Base-by-base conservation (phyloP, 2,888 invertebrate species). In the Athalia circularis region DNA sequence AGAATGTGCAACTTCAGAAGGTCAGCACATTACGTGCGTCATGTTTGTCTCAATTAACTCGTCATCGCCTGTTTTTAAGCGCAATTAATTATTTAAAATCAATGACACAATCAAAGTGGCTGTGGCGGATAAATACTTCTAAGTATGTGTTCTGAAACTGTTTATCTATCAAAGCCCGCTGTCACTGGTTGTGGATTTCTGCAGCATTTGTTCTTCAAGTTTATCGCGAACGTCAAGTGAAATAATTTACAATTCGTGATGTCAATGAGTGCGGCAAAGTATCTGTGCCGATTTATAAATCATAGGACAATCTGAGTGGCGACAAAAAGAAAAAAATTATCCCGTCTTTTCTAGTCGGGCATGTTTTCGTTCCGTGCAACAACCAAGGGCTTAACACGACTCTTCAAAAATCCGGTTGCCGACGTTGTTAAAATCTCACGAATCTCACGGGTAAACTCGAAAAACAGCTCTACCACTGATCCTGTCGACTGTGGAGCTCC, bases 11-110 rank as follows among this genome's bases (percentile, higher is more conserved):
- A 52, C 62, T 62, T 75, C 62, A 52, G 50, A 50, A 52, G 75
- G 75, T 61, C 64, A 75, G 61, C 50, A 11, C 13, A n/a, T 50
- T 0, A n/a, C 61, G 75, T 75, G 75, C 75, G 75, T 75, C 75
- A 75, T 64, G 62, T 75, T 75, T 75, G 61, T 74, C 61, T 48
- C 50, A 61, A 61, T 5, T 4, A 8, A 15, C 11, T 62, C 62
- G 15, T 13, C 13, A 15, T 62, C 29, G 29, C 29, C 0, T 29
- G 29, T 29, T 29, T 29, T 29, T 29, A 2, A 29, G 29, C 67
- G 48, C 13, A 9, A 67, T 67, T 6, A 8, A 5, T 65, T 5
- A 47, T 67, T 43, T 68, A n/a, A 29, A 62, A 62, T 62, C 11
- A 11, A 11, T 54, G 0, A 54, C 54, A 54, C 29, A 29, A 29